These are phyloP conservation scores for Psittacula derbiana DNA, from an alignment of 2,797 vertebrate genomes.

Conservation along the genomic window DNA sequence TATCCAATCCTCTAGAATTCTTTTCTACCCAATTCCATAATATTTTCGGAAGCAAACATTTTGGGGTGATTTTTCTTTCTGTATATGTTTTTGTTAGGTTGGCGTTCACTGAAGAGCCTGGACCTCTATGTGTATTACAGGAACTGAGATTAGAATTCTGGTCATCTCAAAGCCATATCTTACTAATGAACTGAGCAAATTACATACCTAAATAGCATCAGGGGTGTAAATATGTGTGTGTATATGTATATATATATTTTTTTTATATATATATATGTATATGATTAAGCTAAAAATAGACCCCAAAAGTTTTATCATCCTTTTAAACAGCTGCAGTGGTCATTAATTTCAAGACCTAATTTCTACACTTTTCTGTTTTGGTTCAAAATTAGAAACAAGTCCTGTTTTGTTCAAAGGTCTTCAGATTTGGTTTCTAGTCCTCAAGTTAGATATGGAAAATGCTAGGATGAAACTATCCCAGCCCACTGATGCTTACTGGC, in stretches of 20 bases:
- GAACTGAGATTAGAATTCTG: neutral
- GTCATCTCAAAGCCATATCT: neutral
- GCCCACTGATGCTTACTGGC: neutral
- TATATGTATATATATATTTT: too few species aligned
- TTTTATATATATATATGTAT: neutral
- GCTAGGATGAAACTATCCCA: neutral
- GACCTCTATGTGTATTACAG: neutral
- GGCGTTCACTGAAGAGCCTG: neutral
- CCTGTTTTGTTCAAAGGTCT: neutral
- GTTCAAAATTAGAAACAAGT: neutral
- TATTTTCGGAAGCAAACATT: neutral
- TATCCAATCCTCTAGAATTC: neutral
- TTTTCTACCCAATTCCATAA: neutral
- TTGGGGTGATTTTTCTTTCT: neutral
- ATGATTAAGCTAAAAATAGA: neutral
- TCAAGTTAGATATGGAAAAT: neutral
- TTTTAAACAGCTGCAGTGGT: neutral
- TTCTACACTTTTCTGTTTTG: neutral
- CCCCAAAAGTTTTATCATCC: accelerated
- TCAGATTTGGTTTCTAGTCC: neutral
- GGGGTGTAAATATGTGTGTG: neutral
- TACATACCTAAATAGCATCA: accelerated
- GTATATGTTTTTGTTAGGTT: neutral
- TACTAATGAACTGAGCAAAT: neutral
- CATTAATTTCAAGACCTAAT: neutral